Evolutionary conservation across 2,113 vertebrate species (phyloP), one percentile per base, ranked within the genome.

Genomic region (Typhlomys cinereus): DNA sequence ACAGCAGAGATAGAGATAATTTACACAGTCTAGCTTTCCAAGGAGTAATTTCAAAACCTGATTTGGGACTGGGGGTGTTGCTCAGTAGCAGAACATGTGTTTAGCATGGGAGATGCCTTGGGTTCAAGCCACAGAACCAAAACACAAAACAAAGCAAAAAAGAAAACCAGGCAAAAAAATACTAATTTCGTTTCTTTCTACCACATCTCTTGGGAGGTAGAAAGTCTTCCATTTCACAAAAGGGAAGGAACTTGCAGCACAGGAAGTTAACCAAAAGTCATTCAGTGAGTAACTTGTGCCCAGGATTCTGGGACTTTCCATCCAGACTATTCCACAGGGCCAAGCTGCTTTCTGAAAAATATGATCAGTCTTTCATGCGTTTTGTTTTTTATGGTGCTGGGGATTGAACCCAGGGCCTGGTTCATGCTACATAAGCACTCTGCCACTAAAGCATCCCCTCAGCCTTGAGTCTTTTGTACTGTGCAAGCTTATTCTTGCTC

Each of bases 1-100:
- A 93, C 86, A 92, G 70, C 62, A 94, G 84, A 74, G 79, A 92
- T 20, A 82, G 31, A 93, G 76, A 89, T 29, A 89, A 90, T 93
- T 92, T 89, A 86, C 20, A 94, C 50, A 88, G 84, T 79, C 69
- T 52, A 76, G 23, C 66, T 88, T 73, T 85, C 90, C n/a, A 94
- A 50, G 25, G 89, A 90, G 66, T 83, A 74, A 50, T 89, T 95
- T 88, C 39, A 80, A 88, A 92, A 88, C 79, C 80, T 64, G 86
- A 90, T 78, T 94, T 86, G 79, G 90, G 69, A 54, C 52, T 70
- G 41, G 50, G 48, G 34, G 15, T 85, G 4, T 46, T 41, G 41
- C 52, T 36, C 27, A 34, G 2, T 44, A 54, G 17, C 79, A 62
- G 13, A 66, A 34, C 46, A 44, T 64, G 59, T 73, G 79, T 36